Percentiles rank a stretch among this genome's conserved stretches.
These are phyloP conservation scores for Lethrus apterus DNA, from an alignment of 1,140 invertebrate species.

Conservation along the genomic window DNA sequence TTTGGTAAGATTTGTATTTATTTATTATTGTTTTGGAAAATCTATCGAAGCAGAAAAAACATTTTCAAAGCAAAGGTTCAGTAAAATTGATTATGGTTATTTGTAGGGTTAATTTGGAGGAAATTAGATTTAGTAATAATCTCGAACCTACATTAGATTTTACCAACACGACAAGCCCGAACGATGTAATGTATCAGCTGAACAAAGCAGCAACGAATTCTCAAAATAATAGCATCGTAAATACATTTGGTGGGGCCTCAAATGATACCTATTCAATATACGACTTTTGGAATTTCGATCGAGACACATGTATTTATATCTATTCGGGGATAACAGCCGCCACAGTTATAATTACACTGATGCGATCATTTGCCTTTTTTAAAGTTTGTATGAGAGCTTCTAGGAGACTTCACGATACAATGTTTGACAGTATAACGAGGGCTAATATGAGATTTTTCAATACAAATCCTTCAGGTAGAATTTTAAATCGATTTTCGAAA, in stretches of 20 bases:
- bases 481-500: slow-evolving; percentile 66
- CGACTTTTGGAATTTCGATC: slow-evolving; percentile 3
- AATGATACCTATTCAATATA: neutral
- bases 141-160: neutral
- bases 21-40: no score
- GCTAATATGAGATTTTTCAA: slow-evolving; percentile 86
- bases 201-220: slow-evolving; percentile 2
- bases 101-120: slow-evolving; percentile 1
- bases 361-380: slow-evolving; percentile 66
- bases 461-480: slow-evolving; percentile 69
- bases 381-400: slow-evolving; percentile 72
- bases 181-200: neutral
- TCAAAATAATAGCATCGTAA: neutral
- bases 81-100: no score
- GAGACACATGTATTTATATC: slow-evolving; percentile 36
- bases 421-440: slow-evolving; percentile 73
- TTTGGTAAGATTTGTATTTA: slow-evolving; percentile 66
- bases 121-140: neutral
- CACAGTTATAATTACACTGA: slow-evolving; percentile 49
- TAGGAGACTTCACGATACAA: slow-evolving; percentile 67
- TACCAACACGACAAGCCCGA: no score
- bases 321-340: slow-evolving; percentile 50
- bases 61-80: no score
- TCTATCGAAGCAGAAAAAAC: no score
- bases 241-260: neutral